Conservation (phyloP, 1,140 invertebrate genomes). For the Hermetia illucens region DNA sequence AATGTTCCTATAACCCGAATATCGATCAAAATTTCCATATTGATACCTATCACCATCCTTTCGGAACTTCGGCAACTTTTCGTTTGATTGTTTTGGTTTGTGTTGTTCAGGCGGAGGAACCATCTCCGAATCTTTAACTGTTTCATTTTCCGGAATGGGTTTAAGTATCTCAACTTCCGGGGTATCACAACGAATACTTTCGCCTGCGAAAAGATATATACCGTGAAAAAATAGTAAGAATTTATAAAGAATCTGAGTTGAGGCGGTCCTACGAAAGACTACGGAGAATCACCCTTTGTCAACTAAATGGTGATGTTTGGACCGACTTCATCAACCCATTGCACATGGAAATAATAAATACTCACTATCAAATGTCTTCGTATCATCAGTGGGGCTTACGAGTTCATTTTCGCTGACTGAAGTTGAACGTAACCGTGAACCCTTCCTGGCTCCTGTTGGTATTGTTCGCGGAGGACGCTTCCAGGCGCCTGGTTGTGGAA, state of each 20-base stretch:
- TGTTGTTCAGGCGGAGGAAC: constrained; percentile 21
- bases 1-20: constrained; percentile 88
- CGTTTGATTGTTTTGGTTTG: constrained; percentile 17
- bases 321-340: not conserved
- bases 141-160: no score
- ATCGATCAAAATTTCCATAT: constrained; percentile 93
- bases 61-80: constrained; percentile 52
- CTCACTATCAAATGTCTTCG: constrained; percentile 5
- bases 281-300: no score
- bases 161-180: constrained; percentile 3
- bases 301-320: no score
- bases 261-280: no score
- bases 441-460: constrained; percentile 22
- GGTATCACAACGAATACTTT: constrained; percentile 1
- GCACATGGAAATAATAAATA: not conserved
- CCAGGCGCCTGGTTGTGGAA: constrained; percentile 74
- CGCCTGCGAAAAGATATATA: not conserved
- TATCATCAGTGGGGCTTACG: constrained; percentile 22
- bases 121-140: no score
- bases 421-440: constrained; percentile 20
- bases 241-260: no score
- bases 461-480: constrained; percentile 35
- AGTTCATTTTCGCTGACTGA: constrained; percentile 25
- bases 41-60: constrained; percentile 66
- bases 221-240: not conserved